Evolutionary conservation across 2,888 invertebrate species (phyloP), one percentile per base, ranked within the genome.

Genomic region (Crioceris asparagi): DNA sequence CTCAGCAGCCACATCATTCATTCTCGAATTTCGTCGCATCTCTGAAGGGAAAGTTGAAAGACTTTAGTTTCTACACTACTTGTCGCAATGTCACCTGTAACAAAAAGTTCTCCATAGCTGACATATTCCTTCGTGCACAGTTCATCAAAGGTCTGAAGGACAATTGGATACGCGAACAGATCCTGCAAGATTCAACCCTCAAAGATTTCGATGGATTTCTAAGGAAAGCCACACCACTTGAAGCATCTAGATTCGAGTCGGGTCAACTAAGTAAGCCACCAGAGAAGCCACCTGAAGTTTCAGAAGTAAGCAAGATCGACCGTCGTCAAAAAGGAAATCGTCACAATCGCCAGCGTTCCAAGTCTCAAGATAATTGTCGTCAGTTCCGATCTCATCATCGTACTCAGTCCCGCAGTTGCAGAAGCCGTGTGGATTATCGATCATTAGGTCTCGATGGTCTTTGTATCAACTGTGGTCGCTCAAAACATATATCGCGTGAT

Each of bases 101-200:
- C n/a, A n/a, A n/a, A n/a, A n/a, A n/a, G n/a, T n/a, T n/a, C n/a
- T 27, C 27, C 6, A 27, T 27, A 14, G 27, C 27, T 14, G 27
- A 27, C 11, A 6, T n/a, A 27, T 27, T 11, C 4, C 11, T 5
- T 5, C 27, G 27, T 5, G 27, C 27, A 27, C 27, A 27, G 15
- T 27, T 27, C 4, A 27, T 27, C 27, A 27, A 15, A 27, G 27
- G 27, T 27, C 15, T 27, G 27, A 3, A 15, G 14, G 10, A 27
- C 4, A 27, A 15, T 27, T 27, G 27, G 27, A 27, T 27, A 27
- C 12, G 27, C 12, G 7, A 27, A 27, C 27, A 27, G n/a, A 12
- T 27, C 14, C 2, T 27, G 11, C 27, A 27, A 27, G 14, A 27
- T 14, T 27, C 3, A 10, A 7, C 27, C 15, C 14, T 14, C 15